Evolutionary conservation across 2,888 invertebrate genomes (phyloP).

Genomic region (Ditula angustiorana): DNA sequence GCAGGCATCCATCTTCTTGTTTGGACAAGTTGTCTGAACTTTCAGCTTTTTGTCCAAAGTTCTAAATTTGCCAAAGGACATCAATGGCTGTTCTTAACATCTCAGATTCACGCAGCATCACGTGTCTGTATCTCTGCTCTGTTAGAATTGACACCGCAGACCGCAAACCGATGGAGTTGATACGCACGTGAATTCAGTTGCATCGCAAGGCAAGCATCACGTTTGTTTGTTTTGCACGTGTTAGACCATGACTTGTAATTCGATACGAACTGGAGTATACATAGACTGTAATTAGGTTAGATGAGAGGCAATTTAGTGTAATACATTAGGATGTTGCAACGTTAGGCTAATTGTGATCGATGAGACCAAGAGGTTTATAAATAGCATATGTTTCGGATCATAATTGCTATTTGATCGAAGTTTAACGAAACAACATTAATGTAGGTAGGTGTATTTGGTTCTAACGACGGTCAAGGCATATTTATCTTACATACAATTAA

Average conservation of each 20-base stretch:
- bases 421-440: too few species aligned
- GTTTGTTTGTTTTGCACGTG: constrained; percentile 8
- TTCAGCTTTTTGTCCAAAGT: too few species aligned
- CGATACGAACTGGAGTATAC: neutral
- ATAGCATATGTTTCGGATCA: neutral
- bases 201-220: neutral
- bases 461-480: too few species aligned
- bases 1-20: too few species aligned
- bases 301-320: constrained; percentile 10
- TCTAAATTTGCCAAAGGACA: too few species aligned
- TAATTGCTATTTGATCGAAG: too few species aligned
- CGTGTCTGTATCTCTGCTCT: neutral
- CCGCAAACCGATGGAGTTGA: neutral
- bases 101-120: neutral
- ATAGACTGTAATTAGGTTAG: constrained; percentile 9
- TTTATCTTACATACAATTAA: too few species aligned
- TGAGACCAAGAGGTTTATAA: neutral
- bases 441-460: too few species aligned
- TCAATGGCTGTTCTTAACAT: too few species aligned
- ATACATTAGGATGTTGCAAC: constrained; percentile 17
- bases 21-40: too few species aligned
- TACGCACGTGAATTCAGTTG: neutral
- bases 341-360: neutral
- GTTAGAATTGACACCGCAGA: neutral
- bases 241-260: neutral